Evolutionary conservation across 2,113 vertebrate species (phyloP), one percentile per base, ranked within the genome.

Genomic region (Chauna torquata): DNA sequence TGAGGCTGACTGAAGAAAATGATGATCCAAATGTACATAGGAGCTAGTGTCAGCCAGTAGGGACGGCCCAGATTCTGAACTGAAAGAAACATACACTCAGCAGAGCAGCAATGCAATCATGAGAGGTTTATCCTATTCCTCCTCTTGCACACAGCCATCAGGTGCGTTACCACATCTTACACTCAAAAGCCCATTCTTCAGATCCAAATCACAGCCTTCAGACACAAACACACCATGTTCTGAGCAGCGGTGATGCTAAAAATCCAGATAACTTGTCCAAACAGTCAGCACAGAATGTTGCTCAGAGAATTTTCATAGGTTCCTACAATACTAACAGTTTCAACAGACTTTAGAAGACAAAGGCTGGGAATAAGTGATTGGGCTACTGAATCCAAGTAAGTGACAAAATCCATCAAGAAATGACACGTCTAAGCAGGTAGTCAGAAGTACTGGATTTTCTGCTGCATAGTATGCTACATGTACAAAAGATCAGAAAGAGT

Each of bases 31-130:
- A 99, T 97, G 97, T 99, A 99, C 99, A 99, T 99, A 85, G 99
- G 99, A 88, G 99, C 99, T 78, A 99, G 98, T 12, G 99, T 99
- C 96, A 99, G 98, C 99, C 99, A 99, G 96, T 99, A 99, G 5
- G 99, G 99, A 64, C 99, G 99, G 88, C 99, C 99, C 91, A 99
- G 98, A 90, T 99, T 99, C 98, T 99, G 99, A 96, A 99, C 99
- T 99, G 98, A 79, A 99, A 97, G 88, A 97, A 88, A 95, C 16
- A 97, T 72, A 96, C 86, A 55, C 79, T 93, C 38, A 96, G 64
- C 44, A 25, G 49, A 49, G 36, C 5, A 59, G n/a, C 0, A 42
- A 20, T 0, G 17, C n/a, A 54, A 38, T 30, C 52, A 76, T 7
- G 34, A 78, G 65, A n/a, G 10, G 4, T 27, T 75, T 36, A 16